These are phyloP conservation scores for Hydroisotoma schaefferi DNA, from an alignment of 2,888 invertebrate species.

Conservation along the genomic window DNA sequence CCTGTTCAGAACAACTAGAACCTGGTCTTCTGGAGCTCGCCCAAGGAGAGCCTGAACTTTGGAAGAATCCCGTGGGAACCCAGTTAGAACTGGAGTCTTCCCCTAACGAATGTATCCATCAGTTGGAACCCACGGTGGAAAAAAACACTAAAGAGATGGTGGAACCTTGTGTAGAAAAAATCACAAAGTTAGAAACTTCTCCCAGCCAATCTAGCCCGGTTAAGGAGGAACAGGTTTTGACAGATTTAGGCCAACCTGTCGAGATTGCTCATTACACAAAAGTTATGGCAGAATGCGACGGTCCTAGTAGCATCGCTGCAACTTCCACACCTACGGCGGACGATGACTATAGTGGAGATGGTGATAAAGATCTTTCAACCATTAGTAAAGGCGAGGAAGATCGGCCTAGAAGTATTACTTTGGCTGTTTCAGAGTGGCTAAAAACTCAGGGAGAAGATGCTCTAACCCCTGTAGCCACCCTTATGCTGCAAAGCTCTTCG, in stretches of 20 bases:
- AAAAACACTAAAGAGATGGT: neutral
- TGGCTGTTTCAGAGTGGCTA: constrained; percentile 48
- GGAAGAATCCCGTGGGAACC: too few species aligned
- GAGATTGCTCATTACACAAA: too few species aligned
- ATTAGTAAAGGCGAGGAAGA: constrained; percentile 2
- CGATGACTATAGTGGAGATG: neutral
- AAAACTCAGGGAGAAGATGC: constrained; percentile 48
- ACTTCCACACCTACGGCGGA: neutral
- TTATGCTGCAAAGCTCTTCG: constrained; percentile 6
- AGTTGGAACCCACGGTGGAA: too few species aligned
- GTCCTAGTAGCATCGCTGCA: constrained; percentile 6
- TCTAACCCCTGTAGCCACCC: constrained; percentile 39
- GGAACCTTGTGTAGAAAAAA: constrained; percentile 5
- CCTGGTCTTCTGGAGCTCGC: too few species aligned
- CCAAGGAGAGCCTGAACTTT: too few species aligned
- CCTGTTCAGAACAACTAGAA: too few species aligned
- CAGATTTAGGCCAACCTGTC: constrained; percentile 13
- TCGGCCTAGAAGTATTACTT: constrained; percentile 47
- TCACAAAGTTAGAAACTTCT: neutral
- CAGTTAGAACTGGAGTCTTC: too few species aligned
- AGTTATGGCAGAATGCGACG: neutral
- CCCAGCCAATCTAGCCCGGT: neutral
- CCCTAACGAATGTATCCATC: too few species aligned
- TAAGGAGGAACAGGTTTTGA: constrained; percentile 3
- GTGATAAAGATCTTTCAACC: neutral